Evolutionary conservation across 37 sponge, comb jelly and placozoan genomes (phyloP), one percentile per base, ranked within the genome.

Genomic region (Ianthella basta): DNA sequence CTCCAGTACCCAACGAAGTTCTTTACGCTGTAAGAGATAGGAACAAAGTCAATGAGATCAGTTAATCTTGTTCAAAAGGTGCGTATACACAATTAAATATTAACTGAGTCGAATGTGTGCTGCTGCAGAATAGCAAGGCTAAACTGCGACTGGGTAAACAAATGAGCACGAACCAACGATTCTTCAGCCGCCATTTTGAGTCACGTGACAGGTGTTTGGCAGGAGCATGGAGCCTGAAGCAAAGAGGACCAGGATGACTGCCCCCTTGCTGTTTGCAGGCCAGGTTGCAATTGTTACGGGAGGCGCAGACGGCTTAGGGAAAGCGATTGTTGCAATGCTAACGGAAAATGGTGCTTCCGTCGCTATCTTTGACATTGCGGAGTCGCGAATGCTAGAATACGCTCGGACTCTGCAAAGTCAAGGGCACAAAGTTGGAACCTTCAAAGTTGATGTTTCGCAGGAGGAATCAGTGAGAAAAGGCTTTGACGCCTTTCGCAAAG

Each of bases 231-330:
- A 19, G 38, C 25, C 53, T 19, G 27, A 18, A 30, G 70, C 66
- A 64, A 72, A 72, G 40, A 8, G 78, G 18, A 38, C 50, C 6
- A 44, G 6, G 6, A 44, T 3, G 3, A 44, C 50, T 8, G 8
- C 6, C 50, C 50, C 50, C 50, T 19, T 21, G 19, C 66, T 4
- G 29, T 88, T 92, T 67, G 44, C 25, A 60, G 84, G 59, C 8
- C 90, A 94, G 77, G 89, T 86, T n/a, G 91, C 91, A 15, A 88
- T 94, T 0, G 91, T 94, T 53, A 94, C 91, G 6, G 95, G 95
- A 1, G 95, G 89, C 2, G 95, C 87, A 0, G 85, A 88, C 37
- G 95, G 95, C 29, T 50, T 94, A 0, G 95, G 95, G 0, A 39
- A 82, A 64, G 91, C 80, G 34, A 86, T 94, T 30, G 82, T 79